Evolutionary conservation across 2,888 invertebrate genomes (phyloP).

Genomic region (Coelinius sp.): DNA sequence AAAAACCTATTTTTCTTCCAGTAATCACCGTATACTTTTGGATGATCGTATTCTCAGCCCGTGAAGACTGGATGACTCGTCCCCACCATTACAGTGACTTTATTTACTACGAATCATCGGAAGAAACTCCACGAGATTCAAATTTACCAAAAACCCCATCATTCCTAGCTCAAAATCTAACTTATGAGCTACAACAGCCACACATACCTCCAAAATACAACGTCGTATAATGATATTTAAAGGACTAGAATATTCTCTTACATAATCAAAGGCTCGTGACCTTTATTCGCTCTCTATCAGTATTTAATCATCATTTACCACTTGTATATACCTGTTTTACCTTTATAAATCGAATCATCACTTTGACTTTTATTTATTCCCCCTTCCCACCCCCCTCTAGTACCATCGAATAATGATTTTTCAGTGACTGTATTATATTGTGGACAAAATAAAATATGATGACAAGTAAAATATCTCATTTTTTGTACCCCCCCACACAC

Average conservation of each 20-base stretch:
- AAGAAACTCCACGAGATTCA: constrained; percentile 42
- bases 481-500: not conserved
- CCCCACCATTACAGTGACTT: constrained; percentile 30
- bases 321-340: not conserved
- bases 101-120: constrained; percentile 30
- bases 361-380: not conserved
- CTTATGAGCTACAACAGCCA: constrained; percentile 44
- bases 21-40: constrained; percentile 63
- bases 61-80: constrained; percentile 54
- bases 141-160: constrained; percentile 64
- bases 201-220: constrained; percentile 47
- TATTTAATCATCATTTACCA: not conserved
- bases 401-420: not conserved
- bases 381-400: too few relatives aligned
- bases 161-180: constrained; percentile 55
- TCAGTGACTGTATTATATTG: not conserved
- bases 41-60: constrained; percentile 62
- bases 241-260: not conserved
- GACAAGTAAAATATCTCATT: not conserved
- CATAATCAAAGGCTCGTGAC: constrained; percentile 20
- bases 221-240: constrained; percentile 36
- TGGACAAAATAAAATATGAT: constrained; percentile 13
- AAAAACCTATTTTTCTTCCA: too few relatives aligned
- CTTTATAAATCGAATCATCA: not conserved
- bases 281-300: not conserved